These are phyloP conservation scores for Cydia amplana DNA, from an alignment of 1,140 invertebrate species.

Conservation along the genomic window DNA sequence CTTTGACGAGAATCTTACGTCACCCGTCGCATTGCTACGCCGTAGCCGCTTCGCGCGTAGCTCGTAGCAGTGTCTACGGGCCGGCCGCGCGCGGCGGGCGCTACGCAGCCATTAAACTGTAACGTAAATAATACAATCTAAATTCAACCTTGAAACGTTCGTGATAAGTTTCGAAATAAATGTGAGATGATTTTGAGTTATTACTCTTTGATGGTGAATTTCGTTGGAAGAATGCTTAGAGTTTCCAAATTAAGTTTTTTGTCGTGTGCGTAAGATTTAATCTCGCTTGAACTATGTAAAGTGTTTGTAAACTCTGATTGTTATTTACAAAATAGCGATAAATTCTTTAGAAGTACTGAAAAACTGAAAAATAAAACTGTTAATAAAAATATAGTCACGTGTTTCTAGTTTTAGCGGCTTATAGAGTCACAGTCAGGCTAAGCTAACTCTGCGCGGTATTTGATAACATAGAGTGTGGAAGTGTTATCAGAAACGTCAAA, in stretches of 20 bases:
- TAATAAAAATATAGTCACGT: too few species aligned
- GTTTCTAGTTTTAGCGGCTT: too few species aligned
- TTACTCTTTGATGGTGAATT: neutral
- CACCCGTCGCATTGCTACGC: constrained; percentile 46
- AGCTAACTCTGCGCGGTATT: too few species aligned
- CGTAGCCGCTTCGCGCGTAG: constrained; percentile 37
- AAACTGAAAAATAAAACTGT: too few species aligned
- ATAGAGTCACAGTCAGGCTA: too few species aligned
- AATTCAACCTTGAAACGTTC: neutral
- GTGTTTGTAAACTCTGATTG: too few species aligned
- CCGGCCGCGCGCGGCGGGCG: constrained; percentile 40
- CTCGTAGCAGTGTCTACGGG: constrained; percentile 53
- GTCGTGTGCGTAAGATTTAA: neutral
- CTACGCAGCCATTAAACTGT: constrained; percentile 35
- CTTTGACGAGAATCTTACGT: constrained; percentile 40
- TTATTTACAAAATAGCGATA: too few species aligned
- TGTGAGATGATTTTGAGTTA: neutral
- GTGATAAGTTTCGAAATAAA: neutral
- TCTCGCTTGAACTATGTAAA: too few species aligned
- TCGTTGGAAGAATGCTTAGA: constrained; percentile 21
- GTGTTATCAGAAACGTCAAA: too few species aligned
- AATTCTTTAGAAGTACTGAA: too few species aligned
- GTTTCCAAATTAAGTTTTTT: constrained; percentile 18
- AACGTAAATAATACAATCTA: neutral
- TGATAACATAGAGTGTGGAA: too few species aligned